Base-by-base conservation (phyloP, 2,888 invertebrate genomes). In the Teleiodes luculella region DNA sequence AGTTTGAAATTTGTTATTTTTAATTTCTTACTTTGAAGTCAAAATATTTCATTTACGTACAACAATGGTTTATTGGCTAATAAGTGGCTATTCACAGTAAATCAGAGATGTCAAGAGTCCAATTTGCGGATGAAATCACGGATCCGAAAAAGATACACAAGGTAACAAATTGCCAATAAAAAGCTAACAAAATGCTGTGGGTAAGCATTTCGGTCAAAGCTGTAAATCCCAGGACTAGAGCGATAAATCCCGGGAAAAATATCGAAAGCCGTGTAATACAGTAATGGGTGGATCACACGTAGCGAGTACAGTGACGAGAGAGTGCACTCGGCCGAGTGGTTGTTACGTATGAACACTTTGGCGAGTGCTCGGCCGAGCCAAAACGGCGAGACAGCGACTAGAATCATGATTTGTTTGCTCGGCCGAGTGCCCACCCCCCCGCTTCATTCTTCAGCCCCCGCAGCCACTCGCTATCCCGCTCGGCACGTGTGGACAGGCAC, bases 101-200 rank as follows among this genome's bases (percentile, higher is more conserved):
- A 59, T 57, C 56, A 52, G 57, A 56, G 55, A 58, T 62, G 65
- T 71, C 74, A 72, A 75, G 71, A 72, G 80, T 74, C 77, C 80
- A 78, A 82, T 82, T 82, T 77, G 76, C 66, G 74, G 73, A 67
- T 67, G 68, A 73, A 76, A 81, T 76, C 76, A 76, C 72, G 70
- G 73, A 76, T 74, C 76, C 74, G 69, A 77, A 78, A 80, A 81
- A 85, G 82, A 83, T 85, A 85, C 81, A 85, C 78, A 81, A 79
- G 82, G 84, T 83, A 83, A 84, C 85, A 83, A 86, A 86, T 85
- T 82, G 86, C 75, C 85, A 81, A 86, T 87, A 86, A 86, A 87
- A 85, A 83, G 79, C 82, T 84, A 85, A 84, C 85, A 83, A 85
- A 85, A 85, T 80, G 79, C 74, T 79, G 78, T 72, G 81, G 83